Evolutionary conservation across 2,888 invertebrate genomes (phyloP).

Genomic region (Andrena bucephala): DNA sequence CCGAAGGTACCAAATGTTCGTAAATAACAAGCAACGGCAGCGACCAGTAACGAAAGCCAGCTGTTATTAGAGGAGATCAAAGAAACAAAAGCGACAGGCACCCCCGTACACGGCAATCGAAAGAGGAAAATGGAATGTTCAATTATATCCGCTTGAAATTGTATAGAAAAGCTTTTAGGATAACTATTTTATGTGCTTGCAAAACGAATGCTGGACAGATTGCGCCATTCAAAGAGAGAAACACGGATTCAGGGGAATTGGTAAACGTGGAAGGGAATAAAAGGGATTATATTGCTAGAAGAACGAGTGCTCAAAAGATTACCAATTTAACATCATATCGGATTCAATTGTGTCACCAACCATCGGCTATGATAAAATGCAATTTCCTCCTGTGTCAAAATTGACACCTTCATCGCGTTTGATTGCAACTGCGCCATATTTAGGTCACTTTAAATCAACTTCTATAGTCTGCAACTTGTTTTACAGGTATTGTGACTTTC

Average conservation of each 20-base stretch:
- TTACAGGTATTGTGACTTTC: no score
- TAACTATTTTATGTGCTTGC: neutral
- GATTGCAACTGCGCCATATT: no score
- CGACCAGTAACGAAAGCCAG: constrained; percentile 32
- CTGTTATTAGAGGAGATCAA: constrained; percentile 35
- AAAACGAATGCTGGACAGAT: constrained; percentile 3
- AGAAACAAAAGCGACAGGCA: constrained; percentile 23
- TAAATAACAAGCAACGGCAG: constrained; percentile 48
- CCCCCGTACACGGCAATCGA: neutral
- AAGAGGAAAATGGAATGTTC: constrained; percentile 28
- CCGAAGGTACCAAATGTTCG: constrained; percentile 22
- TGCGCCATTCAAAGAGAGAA: neutral
- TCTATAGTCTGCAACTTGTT: no score
- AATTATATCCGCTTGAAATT: constrained; percentile 9
- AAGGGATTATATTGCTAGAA: neutral
- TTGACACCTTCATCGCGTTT: neutral
- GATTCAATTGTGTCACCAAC: neutral
- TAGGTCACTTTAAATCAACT: no score
- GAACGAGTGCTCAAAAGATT: constrained; percentile 1
- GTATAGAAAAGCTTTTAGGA: neutral
- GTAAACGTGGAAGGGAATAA: neutral
- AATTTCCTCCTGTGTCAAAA: neutral
- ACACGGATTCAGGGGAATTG: neutral
- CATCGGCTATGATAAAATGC: neutral
- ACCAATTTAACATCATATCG: constrained; percentile 2